Evolutionary conservation across 2,888 invertebrate species (phyloP), one percentile per base, ranked within the genome.

Genomic region (Odontomyia ornata): DNA sequence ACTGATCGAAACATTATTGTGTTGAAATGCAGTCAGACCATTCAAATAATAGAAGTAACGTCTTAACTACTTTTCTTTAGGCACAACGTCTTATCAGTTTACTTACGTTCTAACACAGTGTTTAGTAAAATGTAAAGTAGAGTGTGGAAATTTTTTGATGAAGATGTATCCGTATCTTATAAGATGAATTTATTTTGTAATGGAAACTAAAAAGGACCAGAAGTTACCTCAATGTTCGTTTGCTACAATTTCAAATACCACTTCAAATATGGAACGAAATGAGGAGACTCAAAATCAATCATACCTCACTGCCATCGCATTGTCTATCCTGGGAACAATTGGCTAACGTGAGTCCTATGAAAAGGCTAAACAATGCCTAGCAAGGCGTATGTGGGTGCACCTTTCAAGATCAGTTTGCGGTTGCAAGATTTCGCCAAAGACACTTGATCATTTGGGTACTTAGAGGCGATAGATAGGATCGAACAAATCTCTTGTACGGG

Each of bases 1-100:
- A 73, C 73, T 28, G 73, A 73, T 73, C 73, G 73, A 21, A 25
- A 52, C 72, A 72, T 18, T 72, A 72, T 72, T 72, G 72, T 72
- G 47, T 13, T 52, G 28, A 56, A 23, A 60, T 36, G 57, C 36
- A 25, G 36, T 73, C 23, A 28, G 27, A 73, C 18, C 21, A 36
- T 36, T 57, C 36, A 9, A n/a, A 69, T 47, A 69, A 47, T 69
- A 21, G 69, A 69, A 69, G 69, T 69, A 69, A 69, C 69, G 46
- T 69, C 69, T 69, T 69, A 69, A 69, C 69, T 47, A 69, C 47
- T 0, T 15, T 47, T 25, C 25, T 15, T 47, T 21, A 23, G 25
- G 25, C n/a, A 27, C 23, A 7, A 15, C 15, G 23, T 43, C 11
- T 69, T 69, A 25, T 0, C 30, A 47, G n/a, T 18, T 1, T 60